Evolutionary conservation across 2,113 vertebrate species (phyloP).

Genomic region (Corythoichthys intestinalis): DNA sequence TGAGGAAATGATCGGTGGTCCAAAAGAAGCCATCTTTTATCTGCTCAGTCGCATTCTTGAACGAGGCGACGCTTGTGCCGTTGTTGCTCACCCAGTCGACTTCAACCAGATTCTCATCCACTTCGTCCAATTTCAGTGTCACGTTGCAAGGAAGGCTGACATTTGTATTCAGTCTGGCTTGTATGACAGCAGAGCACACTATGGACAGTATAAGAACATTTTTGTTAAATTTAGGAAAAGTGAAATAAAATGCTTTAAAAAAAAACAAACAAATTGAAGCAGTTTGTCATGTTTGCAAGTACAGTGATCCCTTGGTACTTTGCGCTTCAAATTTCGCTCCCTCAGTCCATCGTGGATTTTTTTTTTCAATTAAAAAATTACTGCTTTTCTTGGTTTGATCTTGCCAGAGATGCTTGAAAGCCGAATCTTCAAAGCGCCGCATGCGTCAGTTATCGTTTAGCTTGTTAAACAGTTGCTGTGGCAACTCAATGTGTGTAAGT

Average conservation of each 20-base stretch:
- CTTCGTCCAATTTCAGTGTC: conserved; percentile 5
- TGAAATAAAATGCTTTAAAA: background rate
- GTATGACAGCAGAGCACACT: conserved; percentile 55
- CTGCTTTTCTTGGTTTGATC: no score
- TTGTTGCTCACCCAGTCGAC: conserved; percentile 60
- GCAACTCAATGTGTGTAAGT: no score
- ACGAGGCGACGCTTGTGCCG: conserved; percentile 47
- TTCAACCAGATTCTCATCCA: conserved; percentile 34
- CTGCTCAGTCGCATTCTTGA: conserved; percentile 3
- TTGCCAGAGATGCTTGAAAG: no score
- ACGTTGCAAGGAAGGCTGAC: conserved; percentile 58
- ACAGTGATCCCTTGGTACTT: no score
- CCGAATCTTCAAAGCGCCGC: no score
- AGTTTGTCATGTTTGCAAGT: background rate
- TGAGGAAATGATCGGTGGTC: conserved; percentile 27
- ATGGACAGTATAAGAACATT: conserved; percentile 13
- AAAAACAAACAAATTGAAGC: background rate
- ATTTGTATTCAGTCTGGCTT: conserved; percentile 40
- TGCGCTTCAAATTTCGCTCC: no score
- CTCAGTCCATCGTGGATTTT: no score
- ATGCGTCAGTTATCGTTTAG: no score
- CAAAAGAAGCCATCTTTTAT: conserved; percentile 56
- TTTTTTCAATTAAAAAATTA: no score
- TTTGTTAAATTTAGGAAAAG: background rate
- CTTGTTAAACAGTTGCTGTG: no score